Conservation (phyloP, 2,113 vertebrate species). For the Polypterus senegalus region DNA sequence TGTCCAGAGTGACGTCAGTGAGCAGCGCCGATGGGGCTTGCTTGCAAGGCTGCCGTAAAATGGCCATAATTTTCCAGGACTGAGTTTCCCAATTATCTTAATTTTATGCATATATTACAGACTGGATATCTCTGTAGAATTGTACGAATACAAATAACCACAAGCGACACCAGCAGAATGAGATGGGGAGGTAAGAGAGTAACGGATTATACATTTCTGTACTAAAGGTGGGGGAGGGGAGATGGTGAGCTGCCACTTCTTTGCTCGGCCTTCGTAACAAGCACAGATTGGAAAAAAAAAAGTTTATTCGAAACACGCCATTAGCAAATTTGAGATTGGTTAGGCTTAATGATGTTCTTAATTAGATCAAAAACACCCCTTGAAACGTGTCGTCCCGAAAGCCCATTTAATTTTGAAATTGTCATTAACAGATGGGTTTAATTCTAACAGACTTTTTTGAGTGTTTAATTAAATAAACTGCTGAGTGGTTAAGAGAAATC, state of each 20-base stretch:
- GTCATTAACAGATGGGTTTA: no score
- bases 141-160: neutral
- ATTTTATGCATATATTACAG: slow-evolving; percentile 25
- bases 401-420: no score
- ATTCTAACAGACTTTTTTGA: no score
- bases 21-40: slow-evolving; percentile 39
- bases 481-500: no score
- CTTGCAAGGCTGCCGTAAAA: slow-evolving; percentile 46
- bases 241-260: neutral
- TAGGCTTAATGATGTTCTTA: neutral
- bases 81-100: slow-evolving; percentile 31
- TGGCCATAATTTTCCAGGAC: slow-evolving; percentile 48
- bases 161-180: slow-evolving; percentile 38
- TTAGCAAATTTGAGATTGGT: neutral
- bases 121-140: neutral
- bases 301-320: neutral
- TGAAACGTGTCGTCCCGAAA: slow-evolving; percentile 5
- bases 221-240: slow-evolving; percentile 19
- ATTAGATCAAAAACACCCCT: neutral
- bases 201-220: slow-evolving; percentile 4
- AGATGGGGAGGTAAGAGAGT: slow-evolving; percentile 46
- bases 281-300: neutral
- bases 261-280: slow-evolving; percentile 1
- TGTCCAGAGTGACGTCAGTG: slow-evolving; percentile 42
- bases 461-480: no score